These are phyloP conservation scores for Zeus faber DNA, from an alignment of 2,113 vertebrate species.

Conservation along the genomic window DNA sequence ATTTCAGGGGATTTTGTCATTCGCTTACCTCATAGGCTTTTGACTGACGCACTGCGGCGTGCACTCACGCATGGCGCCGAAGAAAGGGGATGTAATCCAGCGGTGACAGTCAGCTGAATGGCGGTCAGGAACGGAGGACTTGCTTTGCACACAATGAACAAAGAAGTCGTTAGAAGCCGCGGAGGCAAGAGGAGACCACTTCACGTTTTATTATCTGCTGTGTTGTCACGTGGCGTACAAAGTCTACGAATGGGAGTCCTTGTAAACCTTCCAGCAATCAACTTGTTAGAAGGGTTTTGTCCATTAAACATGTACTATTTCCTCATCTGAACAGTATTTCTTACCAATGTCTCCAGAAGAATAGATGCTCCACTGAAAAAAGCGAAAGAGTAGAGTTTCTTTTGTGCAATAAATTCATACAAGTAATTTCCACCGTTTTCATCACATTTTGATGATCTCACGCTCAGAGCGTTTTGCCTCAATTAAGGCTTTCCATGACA, in stretches of 20 bases:
- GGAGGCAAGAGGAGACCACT: conserved; percentile 7
- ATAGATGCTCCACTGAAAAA: too few relatives aligned
- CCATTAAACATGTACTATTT: too few relatives aligned
- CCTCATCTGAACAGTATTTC: too few relatives aligned
- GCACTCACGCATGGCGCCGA: conserved; percentile 30
- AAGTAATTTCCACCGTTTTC: too few relatives aligned
- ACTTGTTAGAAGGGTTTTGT: too few relatives aligned
- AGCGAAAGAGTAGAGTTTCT: too few relatives aligned
- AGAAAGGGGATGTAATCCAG: conserved; percentile 1
- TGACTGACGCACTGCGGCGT: conserved; percentile 13
- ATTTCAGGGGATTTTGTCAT: conserved; percentile 12
- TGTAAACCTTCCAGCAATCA: too few relatives aligned
- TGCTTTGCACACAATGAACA: conserved; percentile 28
- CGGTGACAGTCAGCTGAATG: conserved; percentile 28
- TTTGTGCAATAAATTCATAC: too few relatives aligned
- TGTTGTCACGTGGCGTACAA: conserved; percentile 1
- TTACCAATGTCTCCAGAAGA: too few relatives aligned
- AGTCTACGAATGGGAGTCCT: neutral
- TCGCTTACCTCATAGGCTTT: conserved; percentile 25
- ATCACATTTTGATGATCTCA: too few relatives aligned
- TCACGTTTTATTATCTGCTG: conserved; percentile 18
- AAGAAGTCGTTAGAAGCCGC: conserved; percentile 7
- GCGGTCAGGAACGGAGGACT: conserved; percentile 22
- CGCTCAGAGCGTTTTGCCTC: too few relatives aligned
- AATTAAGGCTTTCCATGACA: too few relatives aligned